Evolutionary conservation across 2,113 vertebrate species (phyloP).

Genomic region (Taurulus bubalis): DNA sequence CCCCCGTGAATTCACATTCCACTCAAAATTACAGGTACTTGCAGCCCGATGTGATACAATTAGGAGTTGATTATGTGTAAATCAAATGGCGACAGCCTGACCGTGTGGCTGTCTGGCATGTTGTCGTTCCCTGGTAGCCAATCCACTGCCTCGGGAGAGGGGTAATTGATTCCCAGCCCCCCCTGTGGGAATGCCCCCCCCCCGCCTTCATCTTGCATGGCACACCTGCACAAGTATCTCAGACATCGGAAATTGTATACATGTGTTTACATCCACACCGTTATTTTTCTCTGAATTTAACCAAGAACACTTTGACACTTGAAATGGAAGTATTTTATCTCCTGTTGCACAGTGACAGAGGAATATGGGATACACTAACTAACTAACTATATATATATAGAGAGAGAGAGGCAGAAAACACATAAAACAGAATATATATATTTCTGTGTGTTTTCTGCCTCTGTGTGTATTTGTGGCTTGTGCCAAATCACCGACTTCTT

Average conservation of each 20-base stretch:
- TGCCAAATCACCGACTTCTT: conserved; percentile 92
- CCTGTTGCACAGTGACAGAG: conserved; percentile 82
- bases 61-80: conserved; percentile 77
- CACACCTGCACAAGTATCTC: conserved; percentile 47
- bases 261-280: conserved; percentile 84
- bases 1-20: conserved; percentile 69
- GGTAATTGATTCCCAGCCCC: conserved; percentile 94
- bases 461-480: conserved; percentile 76
- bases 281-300: conserved; percentile 91
- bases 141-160: conserved; percentile 91
- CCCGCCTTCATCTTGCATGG: conserved; percentile 84
- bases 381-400: too few species aligned
- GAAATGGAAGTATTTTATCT: conserved; percentile 89
- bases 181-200: conserved; percentile 86
- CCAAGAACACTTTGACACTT: conserved; percentile 87
- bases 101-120: conserved; percentile 86
- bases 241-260: conserved; percentile 86
- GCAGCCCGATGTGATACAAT: conserved; percentile 74
- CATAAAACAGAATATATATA: background rate
- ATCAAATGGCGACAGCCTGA: conserved; percentile 75
- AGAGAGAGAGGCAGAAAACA: too few species aligned
- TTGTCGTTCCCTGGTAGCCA: conserved; percentile 92
- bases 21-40: conserved; percentile 63
- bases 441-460: conserved; percentile 46
- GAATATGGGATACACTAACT: conserved; percentile 12